phyloP scores from a whole-genome alignment of 2,888 invertebrate species.

The Gonocerus acuteangulatus region DNA sequence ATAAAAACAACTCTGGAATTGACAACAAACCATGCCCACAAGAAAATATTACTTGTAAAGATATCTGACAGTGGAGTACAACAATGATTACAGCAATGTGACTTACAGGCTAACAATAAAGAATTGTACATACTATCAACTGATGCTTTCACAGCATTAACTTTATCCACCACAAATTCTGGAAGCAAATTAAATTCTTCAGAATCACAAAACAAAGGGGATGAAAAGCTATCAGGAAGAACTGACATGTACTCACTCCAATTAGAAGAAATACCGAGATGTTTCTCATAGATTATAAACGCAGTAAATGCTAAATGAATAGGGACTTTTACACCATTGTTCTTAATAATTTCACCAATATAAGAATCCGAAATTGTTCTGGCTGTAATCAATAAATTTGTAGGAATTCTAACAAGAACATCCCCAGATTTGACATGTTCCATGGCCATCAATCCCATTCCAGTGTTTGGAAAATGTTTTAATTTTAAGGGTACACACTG shows the following conservation, averaged over 20 bases:
- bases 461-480: slow-evolving; percentile 57
- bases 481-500: slow-evolving; percentile 52
- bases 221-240: slow-evolving; percentile 58
- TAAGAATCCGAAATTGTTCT: slow-evolving; percentile 38
- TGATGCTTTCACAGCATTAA: slow-evolving; percentile 13
- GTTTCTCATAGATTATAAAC: slow-evolving; percentile 63
- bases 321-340: slow-evolving; percentile 41
- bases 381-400: slow-evolving; percentile 38
- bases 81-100: slow-evolving; percentile 44
- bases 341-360: slow-evolving; percentile 38
- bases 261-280: slow-evolving; percentile 49
- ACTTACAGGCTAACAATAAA: slow-evolving; percentile 6
- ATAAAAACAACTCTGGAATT: slow-evolving; percentile 75
- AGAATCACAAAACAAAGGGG: slow-evolving; percentile 59
- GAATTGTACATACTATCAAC: not conserved
- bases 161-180: slow-evolving; percentile 41
- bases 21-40: slow-evolving; percentile 59
- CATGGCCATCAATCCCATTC: slow-evolving; percentile 64
- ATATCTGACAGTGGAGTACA: slow-evolving; percentile 45
- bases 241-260: slow-evolving; percentile 61
- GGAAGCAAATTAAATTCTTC: slow-evolving; percentile 51
- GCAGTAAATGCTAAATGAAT: slow-evolving; percentile 67
- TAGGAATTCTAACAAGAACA: slow-evolving; percentile 38
- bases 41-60: slow-evolving; percentile 53
- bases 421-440: slow-evolving; percentile 51